Conservation (phyloP, 2,113 vertebrate species). For the Zapus hudsonius region DNA sequence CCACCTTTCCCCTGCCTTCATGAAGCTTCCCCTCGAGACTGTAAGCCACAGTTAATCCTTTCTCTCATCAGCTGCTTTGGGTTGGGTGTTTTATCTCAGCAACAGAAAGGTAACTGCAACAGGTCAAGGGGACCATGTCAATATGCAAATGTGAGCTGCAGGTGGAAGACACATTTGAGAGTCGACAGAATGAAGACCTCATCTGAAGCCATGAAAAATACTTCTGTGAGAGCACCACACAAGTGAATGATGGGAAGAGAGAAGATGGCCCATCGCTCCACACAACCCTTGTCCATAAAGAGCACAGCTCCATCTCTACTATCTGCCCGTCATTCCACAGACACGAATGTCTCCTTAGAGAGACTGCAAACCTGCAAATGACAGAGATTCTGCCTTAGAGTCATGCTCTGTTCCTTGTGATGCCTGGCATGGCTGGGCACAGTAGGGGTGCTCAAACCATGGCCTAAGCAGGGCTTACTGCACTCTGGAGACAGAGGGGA, state of each 20-base stretch:
- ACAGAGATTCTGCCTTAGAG: background rate
- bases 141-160: background rate
- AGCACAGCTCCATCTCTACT: background rate
- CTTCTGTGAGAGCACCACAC: background rate
- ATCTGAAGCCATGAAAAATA: background rate
- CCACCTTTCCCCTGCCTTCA: too few species aligned
- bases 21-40: too few species aligned
- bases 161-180: background rate
- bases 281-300: background rate
- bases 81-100: too few species aligned
- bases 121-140: background rate
- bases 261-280: background rate
- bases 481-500: background rate
- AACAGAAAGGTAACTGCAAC: too few species aligned
- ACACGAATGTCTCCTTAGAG: background rate
- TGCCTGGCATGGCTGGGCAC: background rate
- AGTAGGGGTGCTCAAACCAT: background rate
- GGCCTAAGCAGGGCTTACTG: too few species aligned
- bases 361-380: background rate
- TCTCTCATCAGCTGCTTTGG: too few species aligned
- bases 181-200: background rate
- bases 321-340: accelerated
- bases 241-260: background rate
- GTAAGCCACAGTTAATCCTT: too few species aligned
- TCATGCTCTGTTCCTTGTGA: background rate